Evolutionary conservation across 2,113 vertebrate genomes (phyloP).

Genomic region (Pelvicachromis taeniatus): DNA sequence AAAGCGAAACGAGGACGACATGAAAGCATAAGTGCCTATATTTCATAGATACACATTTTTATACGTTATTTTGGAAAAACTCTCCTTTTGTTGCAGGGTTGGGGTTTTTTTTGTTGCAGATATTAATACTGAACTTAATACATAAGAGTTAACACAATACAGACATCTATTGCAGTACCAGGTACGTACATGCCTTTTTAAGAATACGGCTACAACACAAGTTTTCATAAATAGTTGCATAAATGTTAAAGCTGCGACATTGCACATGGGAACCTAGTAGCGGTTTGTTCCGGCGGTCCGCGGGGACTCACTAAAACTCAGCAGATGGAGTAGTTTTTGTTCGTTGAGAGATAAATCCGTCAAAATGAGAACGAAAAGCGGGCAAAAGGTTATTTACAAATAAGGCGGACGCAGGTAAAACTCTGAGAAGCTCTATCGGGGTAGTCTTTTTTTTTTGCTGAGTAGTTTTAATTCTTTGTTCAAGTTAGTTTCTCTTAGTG

Average conservation of each 20-base stretch:
- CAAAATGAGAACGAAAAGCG: constrained; percentile 79
- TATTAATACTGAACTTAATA: constrained; percentile 77
- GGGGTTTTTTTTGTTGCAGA: constrained; percentile 16
- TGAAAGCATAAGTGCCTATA: constrained; percentile 70
- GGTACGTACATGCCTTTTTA: constrained; percentile 91
- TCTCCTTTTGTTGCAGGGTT: not conserved
- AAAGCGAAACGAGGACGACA: constrained; percentile 56
- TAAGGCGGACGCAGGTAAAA: constrained; percentile 87
- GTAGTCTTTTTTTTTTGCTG: not conserved
- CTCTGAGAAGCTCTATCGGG: constrained; percentile 61
- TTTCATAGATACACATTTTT: constrained; percentile 66
- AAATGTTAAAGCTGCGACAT: constrained; percentile 99
- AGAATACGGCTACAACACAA: constrained; percentile 97
- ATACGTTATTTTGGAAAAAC: constrained; percentile 57
- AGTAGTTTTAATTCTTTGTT: constrained; percentile 2
- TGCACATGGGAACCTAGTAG: constrained; percentile 93
- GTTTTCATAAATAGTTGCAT: constrained; percentile 99
- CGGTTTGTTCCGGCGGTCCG: constrained; percentile 62
- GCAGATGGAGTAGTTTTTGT: constrained; percentile 66
- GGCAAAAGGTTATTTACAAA: constrained; percentile 89
- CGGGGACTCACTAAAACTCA: constrained; percentile 33
- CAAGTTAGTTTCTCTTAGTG: constrained; percentile 1
- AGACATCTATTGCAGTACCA: constrained; percentile 84
- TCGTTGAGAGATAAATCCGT: constrained; percentile 42
- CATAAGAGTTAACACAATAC: constrained; percentile 81